Base-by-base conservation (phyloP, 1,140 invertebrate genomes). In the Micrasema longulum region DNA sequence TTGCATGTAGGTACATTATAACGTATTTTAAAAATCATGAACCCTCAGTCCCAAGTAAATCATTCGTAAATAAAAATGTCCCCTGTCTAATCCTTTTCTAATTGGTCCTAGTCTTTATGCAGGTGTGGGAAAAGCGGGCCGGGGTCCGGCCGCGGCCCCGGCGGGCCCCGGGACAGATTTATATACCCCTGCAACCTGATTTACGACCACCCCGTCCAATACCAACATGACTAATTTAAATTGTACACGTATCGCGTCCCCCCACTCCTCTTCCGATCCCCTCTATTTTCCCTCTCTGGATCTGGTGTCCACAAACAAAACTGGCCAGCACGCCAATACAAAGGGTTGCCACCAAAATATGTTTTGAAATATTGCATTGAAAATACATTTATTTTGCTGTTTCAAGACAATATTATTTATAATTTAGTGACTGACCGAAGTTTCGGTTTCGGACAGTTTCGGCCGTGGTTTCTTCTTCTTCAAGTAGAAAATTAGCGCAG, bases 151-250 rank as follows among this genome's bases (percentile, higher is more conserved):
- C 60, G 18, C n/a, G 62, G 64, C 68, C 67, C 60, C 62, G 9
- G 53, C 52, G 67, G 74, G 45, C 62, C 74, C 31, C 69, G 48
- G 67, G 70, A 41, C 71, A 75, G 74, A 75, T 75, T 75, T 75
- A 75, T 75, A 62, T 70, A 35, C 55, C 74, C 67, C 70, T 75
- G 74, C 20, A 52, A 41, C 60, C 70, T 75, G 74, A 75, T 75
- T 75, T 75, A 75, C 74, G 66, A 70, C 52, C 47, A 16, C 52
- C 57, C 63, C 57, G 18, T 35, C 65, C 73, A 69, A 65, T 69
- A 72, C 67, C 63, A 70, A 72, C 74, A 75, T 75, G 74, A 75
- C 70, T 75, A 70, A 75, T 75, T 75, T 72, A 72, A 75, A 75
- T 75, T 72, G 70, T 68, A 75, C 57, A 65, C 70, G 70, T 72